phyloP scores from a whole-genome alignment of 2,797 vertebrate species.

The Philypnodon macrostomus region DNA sequence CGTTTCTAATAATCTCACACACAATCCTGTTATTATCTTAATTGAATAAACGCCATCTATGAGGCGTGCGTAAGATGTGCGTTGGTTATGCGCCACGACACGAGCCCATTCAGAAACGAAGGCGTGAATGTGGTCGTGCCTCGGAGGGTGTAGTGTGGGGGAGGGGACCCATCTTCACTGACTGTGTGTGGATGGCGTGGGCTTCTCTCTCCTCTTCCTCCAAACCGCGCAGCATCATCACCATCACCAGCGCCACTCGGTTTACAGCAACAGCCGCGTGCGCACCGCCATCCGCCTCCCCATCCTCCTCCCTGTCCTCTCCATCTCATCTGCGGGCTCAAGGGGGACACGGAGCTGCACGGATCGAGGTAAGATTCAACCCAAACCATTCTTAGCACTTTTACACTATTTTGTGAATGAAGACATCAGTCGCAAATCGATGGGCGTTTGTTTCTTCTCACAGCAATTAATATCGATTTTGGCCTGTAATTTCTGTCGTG shows the following conservation, averaged over 20 bases:
- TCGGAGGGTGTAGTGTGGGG: conserved; percentile 43
- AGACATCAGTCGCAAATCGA: conserved; percentile 26
- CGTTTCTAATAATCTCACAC: not conserved
- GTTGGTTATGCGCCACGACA: conserved; percentile 35
- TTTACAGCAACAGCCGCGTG: conserved; percentile 55
- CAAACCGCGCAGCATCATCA: conserved; percentile 50
- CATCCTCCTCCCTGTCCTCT: conserved; percentile 45
- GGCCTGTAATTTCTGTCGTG: conserved; percentile 49
- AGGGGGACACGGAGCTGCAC: conserved; percentile 32
- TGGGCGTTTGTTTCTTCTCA: conserved; percentile 49
- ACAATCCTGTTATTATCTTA: not conserved
- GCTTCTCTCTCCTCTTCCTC: conserved; percentile 54
- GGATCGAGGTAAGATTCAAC: conserved; percentile 46
- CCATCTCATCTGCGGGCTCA: conserved; percentile 40
- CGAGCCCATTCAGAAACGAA: conserved; percentile 18
- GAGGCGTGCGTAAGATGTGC: conserved; percentile 11
- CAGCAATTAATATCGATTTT: conserved; percentile 46
- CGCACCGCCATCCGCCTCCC: conserved; percentile 52
- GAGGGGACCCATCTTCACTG: conserved; percentile 57
- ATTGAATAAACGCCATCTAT: not conserved
- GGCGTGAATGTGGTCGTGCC: conserved; percentile 40
- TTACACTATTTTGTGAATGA: not conserved
- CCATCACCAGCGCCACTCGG: conserved; percentile 40
- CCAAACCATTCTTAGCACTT: not conserved
- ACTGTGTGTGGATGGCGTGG: conserved; percentile 61